A percentile compares a stretch with the other conserved stretches of the same genome.
Conservation (phyloP, 2,113 vertebrate species). For the Hyperopisus bebe region DNA sequence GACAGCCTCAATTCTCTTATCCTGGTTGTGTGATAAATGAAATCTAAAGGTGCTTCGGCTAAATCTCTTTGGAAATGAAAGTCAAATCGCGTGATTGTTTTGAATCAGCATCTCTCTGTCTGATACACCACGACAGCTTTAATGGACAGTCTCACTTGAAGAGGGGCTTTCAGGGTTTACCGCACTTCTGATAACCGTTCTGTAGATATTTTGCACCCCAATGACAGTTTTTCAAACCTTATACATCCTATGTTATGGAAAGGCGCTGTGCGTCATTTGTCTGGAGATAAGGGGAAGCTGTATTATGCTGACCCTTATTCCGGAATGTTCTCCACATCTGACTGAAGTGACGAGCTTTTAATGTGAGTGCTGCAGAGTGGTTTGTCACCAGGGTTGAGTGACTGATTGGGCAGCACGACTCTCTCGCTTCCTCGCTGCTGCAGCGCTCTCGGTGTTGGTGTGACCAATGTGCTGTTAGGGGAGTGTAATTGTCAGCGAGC, state of each 20-base stretch:
- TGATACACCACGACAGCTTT: neutral
- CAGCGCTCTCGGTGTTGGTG: neutral
- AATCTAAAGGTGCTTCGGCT: neutral
- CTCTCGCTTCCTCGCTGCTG: neutral
- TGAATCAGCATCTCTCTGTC: constrained; percentile 1
- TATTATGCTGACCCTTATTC: neutral
- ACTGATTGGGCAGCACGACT: neutral
- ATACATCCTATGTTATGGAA: neutral
- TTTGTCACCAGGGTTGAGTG: neutral
- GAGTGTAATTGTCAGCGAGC: neutral
- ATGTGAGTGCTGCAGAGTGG: neutral
- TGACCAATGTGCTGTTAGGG: neutral
- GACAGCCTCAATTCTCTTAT: neutral
- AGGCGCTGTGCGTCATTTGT: neutral
- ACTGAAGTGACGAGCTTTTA: neutral
- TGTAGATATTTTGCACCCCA: neutral
- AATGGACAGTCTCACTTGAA: neutral
- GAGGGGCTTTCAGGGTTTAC: neutral
- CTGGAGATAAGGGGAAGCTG: neutral
- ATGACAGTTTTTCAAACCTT: neutral
- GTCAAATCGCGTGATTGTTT: neutral
- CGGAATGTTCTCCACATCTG: neutral
- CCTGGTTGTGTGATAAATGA: neutral
- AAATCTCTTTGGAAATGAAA: neutral
- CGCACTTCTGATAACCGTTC: neutral